These are phyloP conservation scores for Stichopus horrens DNA, from an alignment of 53 echinoderm and acorn worm species.

Conservation along the genomic window DNA sequence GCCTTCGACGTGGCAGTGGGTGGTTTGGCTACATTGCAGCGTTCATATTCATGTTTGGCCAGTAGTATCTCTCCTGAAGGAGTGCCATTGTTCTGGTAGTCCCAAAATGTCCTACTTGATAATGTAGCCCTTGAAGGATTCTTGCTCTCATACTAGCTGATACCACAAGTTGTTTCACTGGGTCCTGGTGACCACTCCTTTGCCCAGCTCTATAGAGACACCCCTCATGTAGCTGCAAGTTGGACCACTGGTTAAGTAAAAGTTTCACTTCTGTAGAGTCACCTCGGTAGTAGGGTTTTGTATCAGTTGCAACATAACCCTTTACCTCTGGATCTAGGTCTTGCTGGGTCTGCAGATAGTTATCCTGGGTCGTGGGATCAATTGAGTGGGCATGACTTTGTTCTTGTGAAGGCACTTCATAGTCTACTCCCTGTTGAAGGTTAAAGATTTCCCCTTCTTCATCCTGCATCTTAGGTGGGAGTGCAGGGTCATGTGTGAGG, in stretches of 20 bases:
- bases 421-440: neutral
- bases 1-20: neutral
- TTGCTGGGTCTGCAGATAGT: neutral
- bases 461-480: neutral
- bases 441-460: neutral
- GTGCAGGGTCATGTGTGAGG: no score
- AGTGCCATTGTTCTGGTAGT: constrained; percentile 36
- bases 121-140: constrained; percentile 1
- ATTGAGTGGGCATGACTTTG: neutral
- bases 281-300: neutral
- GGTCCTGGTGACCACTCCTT: neutral
- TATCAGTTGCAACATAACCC: neutral
- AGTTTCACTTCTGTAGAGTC: neutral
- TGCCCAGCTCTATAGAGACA: no score
- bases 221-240: no score
- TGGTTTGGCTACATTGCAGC: constrained; percentile 42
- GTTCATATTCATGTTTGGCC: constrained; percentile 39
- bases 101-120: constrained; percentile 43
- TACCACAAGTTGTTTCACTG: neutral
- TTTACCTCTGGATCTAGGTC: neutral
- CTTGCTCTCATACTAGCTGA: neutral
- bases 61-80: constrained; percentile 23
- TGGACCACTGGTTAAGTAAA: no score
- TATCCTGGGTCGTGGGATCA: no score
- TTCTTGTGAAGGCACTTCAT: neutral